phyloP scores from a whole-genome alignment of 2,113 vertebrate genomes.

The Brachypodius melanocephalos region DNA sequence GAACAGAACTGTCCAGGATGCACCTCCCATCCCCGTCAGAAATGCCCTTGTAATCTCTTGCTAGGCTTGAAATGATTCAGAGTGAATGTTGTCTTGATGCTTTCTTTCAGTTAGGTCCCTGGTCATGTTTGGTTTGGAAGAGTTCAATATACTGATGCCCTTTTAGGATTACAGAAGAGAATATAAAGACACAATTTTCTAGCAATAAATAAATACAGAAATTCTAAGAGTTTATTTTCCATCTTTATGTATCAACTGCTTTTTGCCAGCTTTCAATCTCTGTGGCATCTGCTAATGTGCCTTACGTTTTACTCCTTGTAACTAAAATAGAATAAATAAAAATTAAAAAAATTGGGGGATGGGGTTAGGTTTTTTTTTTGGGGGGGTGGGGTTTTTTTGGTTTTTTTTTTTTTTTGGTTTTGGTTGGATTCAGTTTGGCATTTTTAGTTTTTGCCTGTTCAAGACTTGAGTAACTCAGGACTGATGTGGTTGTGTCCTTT shows the following conservation, averaged over 20 bases:
- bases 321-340: not conserved
- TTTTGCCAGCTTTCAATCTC: not conserved
- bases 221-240: not conserved
- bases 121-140: not conserved
- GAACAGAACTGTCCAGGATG: not conserved
- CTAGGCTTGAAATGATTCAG: not conserved
- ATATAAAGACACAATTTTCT: not conserved
- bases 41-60: not conserved
- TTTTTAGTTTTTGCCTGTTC: not conserved
- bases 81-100: not conserved
- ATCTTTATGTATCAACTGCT: not conserved
- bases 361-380: too few species aligned
- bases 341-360: too few species aligned
- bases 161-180: not conserved
- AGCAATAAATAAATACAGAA: not conserved
- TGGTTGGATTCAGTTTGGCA: not conserved
- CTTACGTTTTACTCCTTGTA: not conserved
- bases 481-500: not conserved
- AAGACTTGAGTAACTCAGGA: not conserved
- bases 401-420: not conserved
- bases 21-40: not conserved
- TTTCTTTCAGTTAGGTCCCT: not conserved
- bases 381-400: too few species aligned
- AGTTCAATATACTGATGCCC: not conserved
- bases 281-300: not conserved